phyloP scores from a whole-genome alignment of 1,140 invertebrate genomes.

The Papilio dardanus region DNA sequence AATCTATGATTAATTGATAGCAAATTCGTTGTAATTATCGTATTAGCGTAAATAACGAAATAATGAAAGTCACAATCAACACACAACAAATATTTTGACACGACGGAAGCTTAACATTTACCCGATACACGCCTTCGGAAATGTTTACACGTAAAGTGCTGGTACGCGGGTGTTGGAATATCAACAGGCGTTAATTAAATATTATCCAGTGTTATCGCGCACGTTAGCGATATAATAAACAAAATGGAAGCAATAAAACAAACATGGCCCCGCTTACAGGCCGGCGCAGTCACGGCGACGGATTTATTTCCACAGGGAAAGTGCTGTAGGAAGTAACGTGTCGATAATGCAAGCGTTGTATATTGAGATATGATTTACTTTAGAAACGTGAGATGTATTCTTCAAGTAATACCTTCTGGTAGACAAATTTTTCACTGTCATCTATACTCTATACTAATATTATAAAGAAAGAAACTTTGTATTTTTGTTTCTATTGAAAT shows the following conservation, averaged over 20 bases:
- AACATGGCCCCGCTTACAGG: slow-evolving; percentile 57
- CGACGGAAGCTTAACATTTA: neutral
- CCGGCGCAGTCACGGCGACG: slow-evolving; percentile 47
- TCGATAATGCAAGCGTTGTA: slow-evolving; percentile 45
- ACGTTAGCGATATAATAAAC: slow-evolving; percentile 59
- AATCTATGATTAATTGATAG: neutral
- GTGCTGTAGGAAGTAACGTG: slow-evolving; percentile 49
- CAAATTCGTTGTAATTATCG: neutral
- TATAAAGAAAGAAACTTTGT: too few species aligned
- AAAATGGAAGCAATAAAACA: slow-evolving; percentile 65
- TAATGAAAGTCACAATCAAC: slow-evolving; percentile 1
- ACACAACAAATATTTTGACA: slow-evolving; percentile 20
- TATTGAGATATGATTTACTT: neutral
- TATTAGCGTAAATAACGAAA: neutral
- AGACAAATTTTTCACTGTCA: neutral
- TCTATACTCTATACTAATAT: too few species aligned
- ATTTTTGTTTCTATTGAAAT: too few species aligned
- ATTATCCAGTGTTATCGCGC: slow-evolving; percentile 43
- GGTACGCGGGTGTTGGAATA: slow-evolving; percentile 22
- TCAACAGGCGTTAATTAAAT: slow-evolving; percentile 40
- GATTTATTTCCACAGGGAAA: slow-evolving; percentile 58
- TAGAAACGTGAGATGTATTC: neutral
- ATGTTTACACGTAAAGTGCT: slow-evolving; percentile 27
- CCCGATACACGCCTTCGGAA: neutral
- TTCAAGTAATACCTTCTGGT: neutral